These are phyloP conservation scores for Platyura marginata DNA, from an alignment of 1,140 invertebrate genomes.

Conservation along the genomic window DNA sequence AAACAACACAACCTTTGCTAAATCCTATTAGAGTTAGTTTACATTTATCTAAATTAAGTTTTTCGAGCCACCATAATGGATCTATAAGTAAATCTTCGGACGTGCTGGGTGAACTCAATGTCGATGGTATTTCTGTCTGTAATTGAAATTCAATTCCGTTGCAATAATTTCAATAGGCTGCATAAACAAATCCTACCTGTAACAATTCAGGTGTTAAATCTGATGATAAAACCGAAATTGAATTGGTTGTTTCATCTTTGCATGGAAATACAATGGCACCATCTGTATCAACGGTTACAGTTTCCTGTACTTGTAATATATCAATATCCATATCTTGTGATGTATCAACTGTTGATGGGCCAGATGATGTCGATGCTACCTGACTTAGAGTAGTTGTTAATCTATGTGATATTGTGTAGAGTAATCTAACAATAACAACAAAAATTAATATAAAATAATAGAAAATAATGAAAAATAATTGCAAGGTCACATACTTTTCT, in stretches of 20 bases:
- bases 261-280: slow-evolving; percentile 16
- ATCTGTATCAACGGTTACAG: slow-evolving; percentile 20
- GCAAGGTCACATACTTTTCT: slow-evolving; percentile 34
- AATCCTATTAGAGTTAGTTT: slow-evolving; percentile 57
- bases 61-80: slow-evolving; percentile 27
- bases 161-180: slow-evolving; percentile 5
- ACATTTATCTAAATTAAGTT: slow-evolving; percentile 27
- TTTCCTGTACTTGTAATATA: slow-evolving; percentile 29
- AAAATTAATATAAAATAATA: too few species aligned
- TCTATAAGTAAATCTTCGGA: slow-evolving; percentile 11
- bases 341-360: slow-evolving; percentile 9
- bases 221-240: slow-evolving; percentile 6
- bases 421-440: too few species aligned
- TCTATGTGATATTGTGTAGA: slow-evolving; percentile 14
- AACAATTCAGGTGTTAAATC: slow-evolving; percentile 3
- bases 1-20: slow-evolving; percentile 80
- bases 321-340: slow-evolving; percentile 32
- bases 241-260: neutral
- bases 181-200: slow-evolving; percentile 8
- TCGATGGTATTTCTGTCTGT: slow-evolving; percentile 13
- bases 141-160: slow-evolving; percentile 7
- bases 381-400: slow-evolving; percentile 15
- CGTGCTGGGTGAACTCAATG: slow-evolving; percentile 3
- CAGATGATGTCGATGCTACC: slow-evolving; percentile 9
- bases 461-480: too few species aligned